Conservation (phyloP, 1,140 invertebrate species). For the Marisa cornuarietis region DNA sequence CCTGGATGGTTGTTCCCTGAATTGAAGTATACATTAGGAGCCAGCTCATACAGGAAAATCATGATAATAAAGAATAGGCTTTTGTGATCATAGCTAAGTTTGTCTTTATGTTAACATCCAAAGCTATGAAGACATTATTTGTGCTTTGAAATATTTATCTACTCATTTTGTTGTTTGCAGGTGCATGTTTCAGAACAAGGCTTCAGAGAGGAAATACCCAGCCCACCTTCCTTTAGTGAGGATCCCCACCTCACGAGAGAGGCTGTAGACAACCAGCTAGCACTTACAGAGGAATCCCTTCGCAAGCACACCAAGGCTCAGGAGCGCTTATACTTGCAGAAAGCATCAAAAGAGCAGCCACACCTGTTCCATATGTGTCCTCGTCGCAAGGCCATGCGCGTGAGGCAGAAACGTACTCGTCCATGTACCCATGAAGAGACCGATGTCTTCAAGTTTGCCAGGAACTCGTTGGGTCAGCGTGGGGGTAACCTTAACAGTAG, state of each 20-base stretch:
- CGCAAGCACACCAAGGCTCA: constrained; percentile 55
- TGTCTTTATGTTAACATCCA: too few species aligned
- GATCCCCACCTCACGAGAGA: constrained; percentile 4
- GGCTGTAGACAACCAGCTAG: constrained; percentile 25
- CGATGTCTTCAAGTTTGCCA: constrained; percentile 21
- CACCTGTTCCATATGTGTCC: constrained; percentile 26
- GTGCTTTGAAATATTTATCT: not conserved
- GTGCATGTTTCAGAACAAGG: constrained; percentile 59
- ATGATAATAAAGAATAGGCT: too few species aligned
- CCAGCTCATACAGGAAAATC: too few species aligned
- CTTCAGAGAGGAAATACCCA: constrained; percentile 30
- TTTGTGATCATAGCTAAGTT: too few species aligned
- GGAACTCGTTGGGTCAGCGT: constrained; percentile 3
- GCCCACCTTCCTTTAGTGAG: constrained; percentile 15
- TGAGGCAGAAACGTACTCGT: constrained; percentile 12
- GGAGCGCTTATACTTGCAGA: constrained; percentile 52
- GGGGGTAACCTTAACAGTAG: not conserved
- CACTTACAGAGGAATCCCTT: constrained; percentile 51
- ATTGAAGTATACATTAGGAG: too few species aligned
- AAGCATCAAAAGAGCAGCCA: constrained; percentile 36
- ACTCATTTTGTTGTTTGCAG: constrained; percentile 29
- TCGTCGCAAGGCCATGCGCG: constrained; percentile 2
- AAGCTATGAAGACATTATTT: too few species aligned
- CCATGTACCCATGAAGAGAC: constrained; percentile 14
- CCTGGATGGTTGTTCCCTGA: too few species aligned